These are phyloP conservation scores for Parazoanthus swiftii DNA, from an alignment of 92 coral and sea anemone genomes.

Conservation along the genomic window DNA sequence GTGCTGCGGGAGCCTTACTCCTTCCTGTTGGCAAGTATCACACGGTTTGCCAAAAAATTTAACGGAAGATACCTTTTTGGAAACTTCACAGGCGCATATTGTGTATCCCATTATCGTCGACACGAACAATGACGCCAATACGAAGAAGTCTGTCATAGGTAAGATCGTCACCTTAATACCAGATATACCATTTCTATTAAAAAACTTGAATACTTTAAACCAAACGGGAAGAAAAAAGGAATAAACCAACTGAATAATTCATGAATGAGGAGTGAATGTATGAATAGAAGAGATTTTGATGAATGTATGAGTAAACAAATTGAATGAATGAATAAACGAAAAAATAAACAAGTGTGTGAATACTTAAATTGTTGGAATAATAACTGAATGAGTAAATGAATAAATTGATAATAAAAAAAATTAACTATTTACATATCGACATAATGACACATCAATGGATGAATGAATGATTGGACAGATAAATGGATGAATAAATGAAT, in stretches of 20 bases:
- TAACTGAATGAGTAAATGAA: not conserved
- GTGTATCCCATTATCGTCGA: constrained; percentile 76
- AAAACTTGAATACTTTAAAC: too few species aligned
- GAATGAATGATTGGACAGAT: too few species aligned
- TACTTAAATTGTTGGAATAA: not conserved
- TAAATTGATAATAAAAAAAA: not conserved
- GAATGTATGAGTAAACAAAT: too few species aligned
- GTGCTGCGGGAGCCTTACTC: constrained; percentile 59
- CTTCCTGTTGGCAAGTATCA: constrained; percentile 56
- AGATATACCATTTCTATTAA: not conserved
- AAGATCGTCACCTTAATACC: not conserved
- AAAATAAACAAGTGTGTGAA: not conserved
- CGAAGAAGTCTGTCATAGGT: constrained; percentile 42
- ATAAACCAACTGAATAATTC: not conserved
- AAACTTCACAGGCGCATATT: constrained; percentile 41
- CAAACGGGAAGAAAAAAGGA: too few species aligned
- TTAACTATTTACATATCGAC: too few species aligned
- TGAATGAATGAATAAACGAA: not conserved
- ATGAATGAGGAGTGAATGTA: not conserved
- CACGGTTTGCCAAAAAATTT: constrained; percentile 51
- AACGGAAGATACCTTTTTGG: constrained; percentile 51
- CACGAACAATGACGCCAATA: constrained; percentile 36
- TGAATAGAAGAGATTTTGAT: not conserved
- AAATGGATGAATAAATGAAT: not conserved
- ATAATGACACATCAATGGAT: too few species aligned